Evolutionary conservation across 1,140 invertebrate species (phyloP).

Genomic region (Solenopsis fugax): DNA sequence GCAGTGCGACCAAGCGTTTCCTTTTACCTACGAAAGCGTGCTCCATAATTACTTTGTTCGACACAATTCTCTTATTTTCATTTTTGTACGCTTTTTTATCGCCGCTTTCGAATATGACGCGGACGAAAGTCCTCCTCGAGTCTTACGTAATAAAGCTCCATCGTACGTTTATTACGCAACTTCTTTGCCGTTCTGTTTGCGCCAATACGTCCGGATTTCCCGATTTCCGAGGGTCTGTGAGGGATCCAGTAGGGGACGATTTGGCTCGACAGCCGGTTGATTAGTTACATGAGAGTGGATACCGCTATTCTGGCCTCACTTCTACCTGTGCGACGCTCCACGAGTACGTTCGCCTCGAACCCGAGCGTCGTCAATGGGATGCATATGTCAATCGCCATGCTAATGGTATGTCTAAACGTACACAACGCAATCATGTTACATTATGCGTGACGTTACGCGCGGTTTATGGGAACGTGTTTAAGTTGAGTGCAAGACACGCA

Average conservation of each 20-base stretch:
- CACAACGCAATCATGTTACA: conserved; percentile 82
- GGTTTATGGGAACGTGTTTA: conserved; percentile 40
- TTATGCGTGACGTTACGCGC: conserved; percentile 79
- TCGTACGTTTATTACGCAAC: background rate
- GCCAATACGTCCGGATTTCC: conserved; percentile 5
- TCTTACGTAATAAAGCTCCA: conserved; percentile 19
- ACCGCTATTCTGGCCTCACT: conserved; percentile 63
- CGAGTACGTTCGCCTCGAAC: conserved; percentile 44
- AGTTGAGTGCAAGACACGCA: conserved; percentile 35
- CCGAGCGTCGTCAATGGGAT: conserved; percentile 46
- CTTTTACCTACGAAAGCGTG: conserved; percentile 67
- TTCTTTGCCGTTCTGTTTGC: conserved; percentile 29
- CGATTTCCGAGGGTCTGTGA: background rate
- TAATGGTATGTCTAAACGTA: conserved; percentile 80
- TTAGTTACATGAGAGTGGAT: conserved; percentile 80
- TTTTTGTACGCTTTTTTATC: conserved; percentile 40
- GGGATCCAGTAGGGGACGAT: conserved; percentile 72
- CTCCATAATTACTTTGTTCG: conserved; percentile 79
- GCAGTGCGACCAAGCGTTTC: conserved; percentile 74
- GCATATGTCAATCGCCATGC: conserved; percentile 72
- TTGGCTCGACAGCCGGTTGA: conserved; percentile 80
- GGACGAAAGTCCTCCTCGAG: background rate
- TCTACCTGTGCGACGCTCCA: conserved; percentile 42
- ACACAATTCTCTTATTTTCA: conserved; percentile 77
- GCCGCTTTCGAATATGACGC: conserved; percentile 16